Evolutionary conservation across 2,797 vertebrate species (phyloP).

Genomic region (Furcifer pardalis): DNA sequence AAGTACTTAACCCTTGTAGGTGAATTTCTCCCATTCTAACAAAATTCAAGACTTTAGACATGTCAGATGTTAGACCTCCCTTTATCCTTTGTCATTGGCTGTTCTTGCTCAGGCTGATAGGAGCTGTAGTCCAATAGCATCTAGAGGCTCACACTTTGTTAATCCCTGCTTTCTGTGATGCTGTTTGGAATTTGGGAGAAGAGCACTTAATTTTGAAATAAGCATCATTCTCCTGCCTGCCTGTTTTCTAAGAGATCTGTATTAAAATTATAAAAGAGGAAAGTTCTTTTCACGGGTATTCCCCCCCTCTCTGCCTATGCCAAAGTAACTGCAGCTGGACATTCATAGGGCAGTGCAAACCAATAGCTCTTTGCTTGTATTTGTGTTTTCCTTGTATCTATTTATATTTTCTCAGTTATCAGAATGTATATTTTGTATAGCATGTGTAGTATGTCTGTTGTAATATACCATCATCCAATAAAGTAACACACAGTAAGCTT

Average conservation of each 20-base stretch:
- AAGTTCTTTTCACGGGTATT: neutral
- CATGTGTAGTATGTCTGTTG: constrained; percentile 75
- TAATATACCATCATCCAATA: constrained; percentile 74
- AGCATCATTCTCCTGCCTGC: neutral
- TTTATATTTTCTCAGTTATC: constrained; percentile 75
- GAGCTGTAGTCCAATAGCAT: no score
- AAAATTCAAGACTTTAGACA: neutral
- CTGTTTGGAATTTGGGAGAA: neutral
- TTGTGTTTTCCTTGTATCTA: constrained; percentile 67
- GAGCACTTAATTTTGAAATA: constrained; percentile 4
- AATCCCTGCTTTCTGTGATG: neutral
- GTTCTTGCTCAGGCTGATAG: no score
- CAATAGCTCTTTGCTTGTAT: constrained; percentile 49
- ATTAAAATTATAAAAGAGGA: neutral
- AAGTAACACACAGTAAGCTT: constrained; percentile 56
- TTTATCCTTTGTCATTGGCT: neutral
- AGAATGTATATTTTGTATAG: constrained; percentile 83
- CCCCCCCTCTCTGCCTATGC: constrained; percentile 20
- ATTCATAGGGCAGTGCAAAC: constrained; percentile 3
- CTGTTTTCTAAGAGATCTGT: neutral
- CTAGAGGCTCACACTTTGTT: neutral
- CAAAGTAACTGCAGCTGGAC: constrained; percentile 36
- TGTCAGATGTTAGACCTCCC: neutral
- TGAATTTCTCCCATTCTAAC: neutral
- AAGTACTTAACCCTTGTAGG: no score